These are phyloP conservation scores for Brachyalestes nurse DNA, from an alignment of 2,797 vertebrate genomes.

Conservation along the genomic window DNA sequence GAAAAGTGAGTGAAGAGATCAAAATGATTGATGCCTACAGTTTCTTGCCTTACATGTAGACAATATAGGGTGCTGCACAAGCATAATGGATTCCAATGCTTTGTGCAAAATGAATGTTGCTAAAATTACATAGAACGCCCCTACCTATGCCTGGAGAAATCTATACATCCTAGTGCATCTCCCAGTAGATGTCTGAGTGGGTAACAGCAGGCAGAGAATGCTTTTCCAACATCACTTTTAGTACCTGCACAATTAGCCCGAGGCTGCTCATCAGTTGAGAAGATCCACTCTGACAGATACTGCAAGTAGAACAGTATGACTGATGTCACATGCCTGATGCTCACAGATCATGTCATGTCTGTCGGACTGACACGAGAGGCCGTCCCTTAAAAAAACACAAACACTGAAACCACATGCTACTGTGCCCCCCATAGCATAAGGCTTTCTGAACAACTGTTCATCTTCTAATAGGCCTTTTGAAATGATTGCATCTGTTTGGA, in stretches of 20 bases:
- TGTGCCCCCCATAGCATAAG: not conserved
- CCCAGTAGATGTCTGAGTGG: not conserved
- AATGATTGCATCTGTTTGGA: not conserved
- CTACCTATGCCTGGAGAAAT: not conserved
- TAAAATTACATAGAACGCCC: not conserved
- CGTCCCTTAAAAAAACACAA: slow-evolving; percentile 12
- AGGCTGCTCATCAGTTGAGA: slow-evolving; percentile 49
- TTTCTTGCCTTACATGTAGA: not conserved
- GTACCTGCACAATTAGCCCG: slow-evolving; percentile 54
- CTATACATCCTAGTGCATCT: slow-evolving; percentile 15
- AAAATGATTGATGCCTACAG: too few species aligned
- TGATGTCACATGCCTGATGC: slow-evolving; percentile 50
- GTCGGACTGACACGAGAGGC: slow-evolving; percentile 6
- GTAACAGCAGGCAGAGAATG: slow-evolving; percentile 28
- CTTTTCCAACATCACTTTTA: slow-evolving; percentile 50
- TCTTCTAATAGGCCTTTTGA: not conserved
- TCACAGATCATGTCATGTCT: slow-evolving; percentile 27
- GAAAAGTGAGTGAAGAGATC: too few species aligned
- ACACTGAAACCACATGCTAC: slow-evolving; percentile 3
- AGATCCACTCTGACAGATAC: slow-evolving; percentile 51
- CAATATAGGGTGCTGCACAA: not conserved
- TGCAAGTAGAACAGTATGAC: slow-evolving; percentile 46
- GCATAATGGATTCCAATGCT: not conserved
- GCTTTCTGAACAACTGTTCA: not conserved
- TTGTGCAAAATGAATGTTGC: not conserved